Conservation (phyloP, 2,888 invertebrate species). For the Gastracanthus pulcherrimus region DNA sequence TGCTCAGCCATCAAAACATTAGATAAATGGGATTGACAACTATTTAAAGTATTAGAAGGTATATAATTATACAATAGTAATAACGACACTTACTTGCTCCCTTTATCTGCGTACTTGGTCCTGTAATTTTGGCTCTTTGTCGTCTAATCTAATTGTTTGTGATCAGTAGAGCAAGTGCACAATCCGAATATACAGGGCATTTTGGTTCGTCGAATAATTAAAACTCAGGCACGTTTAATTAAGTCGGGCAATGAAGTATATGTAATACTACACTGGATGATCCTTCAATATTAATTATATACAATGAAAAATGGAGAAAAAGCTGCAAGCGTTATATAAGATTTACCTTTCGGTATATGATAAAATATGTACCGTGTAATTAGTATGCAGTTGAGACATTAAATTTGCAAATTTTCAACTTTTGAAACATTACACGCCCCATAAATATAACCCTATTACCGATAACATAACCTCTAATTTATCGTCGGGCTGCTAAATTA, state of each 20-base stretch:
- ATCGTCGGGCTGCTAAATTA: neutral
- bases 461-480: slow-evolving; percentile 12
- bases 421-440: too few species aligned
- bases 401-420: neutral
- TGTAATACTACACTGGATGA: neutral
- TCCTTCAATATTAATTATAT: neutral
- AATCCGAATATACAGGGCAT: neutral
- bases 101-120: neutral
- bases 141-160: slow-evolving; percentile 22
- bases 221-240: slow-evolving; percentile 17
- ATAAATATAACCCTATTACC: neutral
- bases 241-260: neutral
- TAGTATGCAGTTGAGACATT: slow-evolving; percentile 1
- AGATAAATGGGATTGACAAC: too few species aligned
- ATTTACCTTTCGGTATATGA: neutral
- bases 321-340: neutral
- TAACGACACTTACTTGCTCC: neutral
- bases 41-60: neutral
- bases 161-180: slow-evolving; percentile 35
- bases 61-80: neutral
- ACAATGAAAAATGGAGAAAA: too few species aligned
- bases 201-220: slow-evolving; percentile 4
- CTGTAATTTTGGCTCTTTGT: slow-evolving; percentile 20
- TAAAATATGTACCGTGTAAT: neutral
- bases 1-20: too few species aligned